phyloP scores from a whole-genome alignment of 53 echinoderm and acorn worm genomes.

The Temnopleurus reevesii region DNA sequence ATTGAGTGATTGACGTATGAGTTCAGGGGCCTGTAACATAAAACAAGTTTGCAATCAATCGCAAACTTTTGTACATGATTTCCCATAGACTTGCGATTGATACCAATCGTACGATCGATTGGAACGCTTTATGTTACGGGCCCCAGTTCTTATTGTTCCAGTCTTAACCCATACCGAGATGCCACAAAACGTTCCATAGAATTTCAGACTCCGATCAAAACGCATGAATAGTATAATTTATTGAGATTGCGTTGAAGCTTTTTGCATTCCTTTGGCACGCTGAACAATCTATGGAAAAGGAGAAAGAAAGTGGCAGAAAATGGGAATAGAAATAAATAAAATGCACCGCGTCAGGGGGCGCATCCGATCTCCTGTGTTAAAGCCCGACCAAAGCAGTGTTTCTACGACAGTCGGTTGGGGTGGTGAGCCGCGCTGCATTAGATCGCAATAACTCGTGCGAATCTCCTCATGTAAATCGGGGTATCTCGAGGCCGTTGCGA shows the following conservation, averaged over 20 bases:
- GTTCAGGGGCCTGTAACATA: too few relatives aligned
- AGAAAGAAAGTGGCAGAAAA: conserved; percentile 13
- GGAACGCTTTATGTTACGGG: too few relatives aligned
- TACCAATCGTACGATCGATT: too few relatives aligned
- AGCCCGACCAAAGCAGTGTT: conserved; percentile 24
- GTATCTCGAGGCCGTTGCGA: too few relatives aligned
- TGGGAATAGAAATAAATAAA: neutral
- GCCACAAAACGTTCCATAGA: neutral
- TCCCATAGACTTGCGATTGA: too few relatives aligned
- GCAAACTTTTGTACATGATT: too few relatives aligned
- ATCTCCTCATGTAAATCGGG: too few relatives aligned
- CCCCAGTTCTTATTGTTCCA: neutral
- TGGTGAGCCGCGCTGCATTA: too few relatives aligned
- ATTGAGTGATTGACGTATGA: neutral
- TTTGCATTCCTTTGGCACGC: neutral
- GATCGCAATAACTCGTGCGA: too few relatives aligned
- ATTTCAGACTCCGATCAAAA: neutral
- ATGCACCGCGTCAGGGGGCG: too few relatives aligned
- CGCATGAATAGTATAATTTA: neutral
- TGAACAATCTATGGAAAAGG: neutral
- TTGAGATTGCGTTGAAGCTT: neutral
- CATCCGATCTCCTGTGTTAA: conserved; percentile 13
- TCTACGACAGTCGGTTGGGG: too few relatives aligned
- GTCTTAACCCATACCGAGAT: neutral
- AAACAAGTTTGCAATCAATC: too few relatives aligned